These are phyloP conservation scores for Kryptolebias marmoratus DNA, from an alignment of 2,113 vertebrate species.

Conservation along the genomic window DNA sequence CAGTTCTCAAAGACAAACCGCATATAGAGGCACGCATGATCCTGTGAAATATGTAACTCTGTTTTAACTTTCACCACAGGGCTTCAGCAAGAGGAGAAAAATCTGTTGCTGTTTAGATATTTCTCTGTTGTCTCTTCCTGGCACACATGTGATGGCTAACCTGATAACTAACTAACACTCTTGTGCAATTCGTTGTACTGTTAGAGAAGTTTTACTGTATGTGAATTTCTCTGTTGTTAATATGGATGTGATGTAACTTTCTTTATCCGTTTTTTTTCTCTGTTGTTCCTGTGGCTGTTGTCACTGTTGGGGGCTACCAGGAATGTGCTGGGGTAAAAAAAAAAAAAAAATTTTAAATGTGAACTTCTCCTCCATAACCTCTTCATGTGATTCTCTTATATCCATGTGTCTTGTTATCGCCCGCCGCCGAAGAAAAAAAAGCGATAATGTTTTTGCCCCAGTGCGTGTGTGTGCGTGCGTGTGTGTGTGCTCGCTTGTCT, in stretches of 20 bases:
- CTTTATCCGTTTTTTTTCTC: constrained; percentile 75
- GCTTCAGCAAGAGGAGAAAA: background rate
- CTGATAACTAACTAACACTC: constrained; percentile 19
- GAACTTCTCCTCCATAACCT: constrained; percentile 26
- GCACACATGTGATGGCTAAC: constrained; percentile 24
- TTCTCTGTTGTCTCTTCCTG: constrained; percentile 26
- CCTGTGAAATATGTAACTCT: background rate
- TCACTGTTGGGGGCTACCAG: constrained; percentile 82
- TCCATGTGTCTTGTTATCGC: background rate
- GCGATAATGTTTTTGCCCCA: no score
- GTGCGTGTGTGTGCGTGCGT: no score
- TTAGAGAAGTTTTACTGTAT: constrained; percentile 32
- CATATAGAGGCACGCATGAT: constrained; percentile 10
- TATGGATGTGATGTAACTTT: constrained; percentile 76
- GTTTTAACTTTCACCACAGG: background rate
- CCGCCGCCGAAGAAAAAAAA: no score
- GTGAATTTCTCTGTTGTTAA: constrained; percentile 77
- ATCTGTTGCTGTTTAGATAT: constrained; percentile 10
- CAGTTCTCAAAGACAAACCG: constrained; percentile 28
- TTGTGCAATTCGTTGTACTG: constrained; percentile 41
- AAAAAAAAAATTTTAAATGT: constrained; percentile 56
- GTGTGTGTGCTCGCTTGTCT: no score
- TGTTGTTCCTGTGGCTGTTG: constrained; percentile 84
- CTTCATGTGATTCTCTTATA: constrained; percentile 9
- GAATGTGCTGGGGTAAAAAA: constrained; percentile 86